phyloP scores from a whole-genome alignment of 1,140 invertebrate species.

The Caenorhabditis inopinata region DNA sequence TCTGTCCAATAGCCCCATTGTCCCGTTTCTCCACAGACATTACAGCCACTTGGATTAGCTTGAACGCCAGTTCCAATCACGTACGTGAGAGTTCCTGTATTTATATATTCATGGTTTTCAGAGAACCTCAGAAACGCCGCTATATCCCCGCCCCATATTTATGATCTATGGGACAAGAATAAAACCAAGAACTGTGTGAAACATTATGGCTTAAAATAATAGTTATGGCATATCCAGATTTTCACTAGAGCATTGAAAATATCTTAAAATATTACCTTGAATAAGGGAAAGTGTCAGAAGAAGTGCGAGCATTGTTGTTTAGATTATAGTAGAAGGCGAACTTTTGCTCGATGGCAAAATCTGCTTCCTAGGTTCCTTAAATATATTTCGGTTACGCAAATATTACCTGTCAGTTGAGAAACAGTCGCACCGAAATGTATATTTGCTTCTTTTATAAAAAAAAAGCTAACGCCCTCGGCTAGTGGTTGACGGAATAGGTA shows the following conservation, averaged over 20 bases:
- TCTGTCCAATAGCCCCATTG: conserved; percentile 28
- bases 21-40: neutral
- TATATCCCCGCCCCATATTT: no score
- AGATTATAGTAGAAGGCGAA: neutral
- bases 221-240: no score
- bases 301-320: neutral
- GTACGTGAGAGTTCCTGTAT: conserved; percentile 3
- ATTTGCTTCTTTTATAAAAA: conserved; percentile 29
- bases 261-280: neutral
- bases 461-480: conserved; percentile 31
- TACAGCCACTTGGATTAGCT: neutral
- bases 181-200: no score
- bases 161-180: no score
- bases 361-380: neutral
- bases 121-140: no score
- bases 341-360: conserved; percentile 8
- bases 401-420: conserved; percentile 26
- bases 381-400: conserved; percentile 16
- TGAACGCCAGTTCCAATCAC: conserved; percentile 16
- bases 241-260: no score
- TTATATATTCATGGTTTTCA: no score
- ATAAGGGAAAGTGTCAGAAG: neutral
- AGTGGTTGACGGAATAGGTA: conserved; percentile 24
- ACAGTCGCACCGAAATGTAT: conserved; percentile 23
- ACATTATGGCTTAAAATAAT: no score